phyloP scores from a whole-genome alignment of 2,888 invertebrate species.

The Automeris io region DNA sequence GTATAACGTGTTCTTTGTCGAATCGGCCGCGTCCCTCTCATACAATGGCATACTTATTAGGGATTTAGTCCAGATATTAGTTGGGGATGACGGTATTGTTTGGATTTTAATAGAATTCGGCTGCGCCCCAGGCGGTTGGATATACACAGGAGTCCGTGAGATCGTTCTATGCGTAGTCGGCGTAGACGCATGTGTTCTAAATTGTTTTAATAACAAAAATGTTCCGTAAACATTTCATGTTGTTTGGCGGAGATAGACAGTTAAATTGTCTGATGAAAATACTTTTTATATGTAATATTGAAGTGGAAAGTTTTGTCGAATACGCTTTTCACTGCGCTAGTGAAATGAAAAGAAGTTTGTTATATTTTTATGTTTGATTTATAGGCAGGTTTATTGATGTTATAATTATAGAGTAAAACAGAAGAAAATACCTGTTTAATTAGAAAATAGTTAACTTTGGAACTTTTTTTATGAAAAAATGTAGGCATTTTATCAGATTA shows the following conservation, averaged over 20 bases:
- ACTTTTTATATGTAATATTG: too few species aligned
- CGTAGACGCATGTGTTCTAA: constrained; percentile 39
- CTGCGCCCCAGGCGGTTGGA: constrained; percentile 64
- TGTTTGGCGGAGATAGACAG: neutral
- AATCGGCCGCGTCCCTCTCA: constrained; percentile 71
- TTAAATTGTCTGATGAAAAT: neutral
- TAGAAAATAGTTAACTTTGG: too few species aligned
- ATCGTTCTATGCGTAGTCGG: constrained; percentile 33
- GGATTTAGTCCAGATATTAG: constrained; percentile 78
- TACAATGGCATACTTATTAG: constrained; percentile 78
- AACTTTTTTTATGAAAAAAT: too few species aligned
- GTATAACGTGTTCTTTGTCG: constrained; percentile 76
- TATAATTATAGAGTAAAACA: too few species aligned
- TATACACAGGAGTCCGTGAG: constrained; percentile 32
- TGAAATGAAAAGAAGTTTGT: neutral
- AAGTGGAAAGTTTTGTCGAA: neutral
- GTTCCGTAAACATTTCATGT: neutral
- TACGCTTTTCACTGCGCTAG: neutral
- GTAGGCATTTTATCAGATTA: too few species aligned
- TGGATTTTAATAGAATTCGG: constrained; percentile 74
- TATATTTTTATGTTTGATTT: neutral
- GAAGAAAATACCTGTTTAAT: too few species aligned
- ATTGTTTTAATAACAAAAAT: constrained; percentile 27
- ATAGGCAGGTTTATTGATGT: too few species aligned
- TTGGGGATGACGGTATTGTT: constrained; percentile 75